Evolutionary conservation across 2,888 invertebrate genomes (phyloP).

Genomic region (Leptinotarsa tumamoca): DNA sequence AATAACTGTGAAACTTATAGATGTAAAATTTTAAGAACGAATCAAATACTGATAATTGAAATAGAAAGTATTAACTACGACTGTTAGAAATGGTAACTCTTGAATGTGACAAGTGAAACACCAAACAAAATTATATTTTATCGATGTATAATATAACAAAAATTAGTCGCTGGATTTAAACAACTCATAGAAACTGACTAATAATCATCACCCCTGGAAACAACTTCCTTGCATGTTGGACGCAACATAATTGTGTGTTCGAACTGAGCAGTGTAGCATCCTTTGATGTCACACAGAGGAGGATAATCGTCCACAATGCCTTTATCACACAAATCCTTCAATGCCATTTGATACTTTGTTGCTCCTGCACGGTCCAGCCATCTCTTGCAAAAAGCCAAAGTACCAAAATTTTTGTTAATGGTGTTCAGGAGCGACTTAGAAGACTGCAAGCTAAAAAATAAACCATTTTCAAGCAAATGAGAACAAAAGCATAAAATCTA

Average conservation of each 20-base stretch:
- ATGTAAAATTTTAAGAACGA: no score
- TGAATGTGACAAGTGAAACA: background rate
- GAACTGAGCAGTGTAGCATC: conserved; percentile 99
- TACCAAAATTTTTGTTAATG: conserved; percentile 97
- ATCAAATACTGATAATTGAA: no score
- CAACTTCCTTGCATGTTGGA: conserved; percentile 98
- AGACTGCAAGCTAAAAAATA: conserved; percentile 79
- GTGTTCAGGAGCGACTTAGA: conserved; percentile 91
- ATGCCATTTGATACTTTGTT: conserved; percentile 96
- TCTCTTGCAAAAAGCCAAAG: conserved; percentile 97
- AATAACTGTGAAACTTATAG: no score
- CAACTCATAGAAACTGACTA: conserved; percentile 64
- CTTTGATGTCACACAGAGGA: conserved; percentile 96
- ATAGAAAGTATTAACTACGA: no score
- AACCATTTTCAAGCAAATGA: background rate
- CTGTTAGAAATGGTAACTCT: no score
- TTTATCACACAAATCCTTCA: conserved; percentile 98
- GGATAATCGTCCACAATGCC: conserved; percentile 98
- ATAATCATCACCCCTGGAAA: conserved; percentile 97
- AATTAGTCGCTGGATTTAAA: conserved; percentile 5
- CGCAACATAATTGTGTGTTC: conserved; percentile 98
- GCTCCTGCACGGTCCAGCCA: conserved; percentile 98
- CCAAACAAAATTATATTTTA: conserved; percentile 14
- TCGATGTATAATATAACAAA: conserved; percentile 15
- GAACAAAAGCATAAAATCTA: conserved; percentile 2